Evolutionary conservation across 1,140 invertebrate species (phyloP), one percentile per base, ranked within the genome.

Genomic region (Scaptomyza graminum): DNA sequence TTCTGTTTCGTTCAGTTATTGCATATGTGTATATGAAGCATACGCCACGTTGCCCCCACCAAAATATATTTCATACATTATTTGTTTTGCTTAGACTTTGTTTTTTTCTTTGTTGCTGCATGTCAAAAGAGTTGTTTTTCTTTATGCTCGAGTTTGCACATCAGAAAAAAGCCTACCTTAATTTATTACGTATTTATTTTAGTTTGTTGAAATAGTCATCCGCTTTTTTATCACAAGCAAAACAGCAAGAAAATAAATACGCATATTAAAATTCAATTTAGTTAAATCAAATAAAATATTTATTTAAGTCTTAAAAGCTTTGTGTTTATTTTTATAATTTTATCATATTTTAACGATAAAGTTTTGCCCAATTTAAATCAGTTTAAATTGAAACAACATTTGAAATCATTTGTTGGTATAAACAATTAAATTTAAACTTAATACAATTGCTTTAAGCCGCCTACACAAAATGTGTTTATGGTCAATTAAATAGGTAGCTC

Each of bases 121-220:
- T 83, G 79, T 63, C 15, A 28, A 61, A 39, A 66, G 46, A 34
- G 8, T 34, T 34, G n/a, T 31, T 70, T 80, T 56, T 28, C 28
- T 7, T 31, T 31, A 5, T 75, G 76, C 76, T 73, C 79, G 66
- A 71, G 25, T 65, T 37, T 74, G 76, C 72, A 76, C 67, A 63
- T n/a, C 43, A 59, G n/a, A 13, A 41, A 16, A 54, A 43, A 9
- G 7, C 25, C 4, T 22, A 2, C 18, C 1, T 22, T 22, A 22
- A 52, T 4, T 52, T 37, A 31, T 31, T 46, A 41, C 37, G 12
- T 16, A 16, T 11, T 16, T 50, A 11, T 51, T 70, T 70, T 64
- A 9, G 43, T 69, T 15, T 28, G 22, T 18, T 37, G 11, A 43
- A 34, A 37, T 39, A 54, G 15, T 46, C 39, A 44, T 12, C 15